phyloP scores from a whole-genome alignment of 92 coral and sea anemone species.

The Paragorgia papillata region DNA sequence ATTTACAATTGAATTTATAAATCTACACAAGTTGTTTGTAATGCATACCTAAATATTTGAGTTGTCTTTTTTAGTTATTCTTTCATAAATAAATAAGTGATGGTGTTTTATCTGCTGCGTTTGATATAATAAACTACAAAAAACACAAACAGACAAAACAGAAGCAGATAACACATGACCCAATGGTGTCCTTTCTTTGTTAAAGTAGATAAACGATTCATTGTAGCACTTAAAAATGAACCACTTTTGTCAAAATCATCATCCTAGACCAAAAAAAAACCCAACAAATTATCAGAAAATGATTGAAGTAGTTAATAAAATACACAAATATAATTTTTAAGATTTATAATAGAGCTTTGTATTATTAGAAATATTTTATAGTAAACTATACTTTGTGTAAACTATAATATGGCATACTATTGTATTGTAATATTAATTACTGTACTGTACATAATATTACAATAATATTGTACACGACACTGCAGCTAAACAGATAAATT shows the following conservation, averaged over 20 bases:
- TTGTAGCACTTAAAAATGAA: constrained; percentile 80
- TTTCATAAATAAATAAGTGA: not conserved
- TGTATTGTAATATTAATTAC: no score
- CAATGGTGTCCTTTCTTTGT: constrained; percentile 97
- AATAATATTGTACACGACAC: no score
- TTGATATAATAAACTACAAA: constrained; percentile 83
- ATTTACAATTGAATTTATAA: no score
- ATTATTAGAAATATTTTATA: no score
- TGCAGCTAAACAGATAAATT: not conserved
- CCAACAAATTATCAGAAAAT: not conserved
- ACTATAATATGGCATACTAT: no score
- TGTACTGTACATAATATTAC: no score
- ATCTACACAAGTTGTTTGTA: no score
- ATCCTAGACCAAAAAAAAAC: constrained; percentile 62
- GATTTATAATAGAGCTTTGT: no score
- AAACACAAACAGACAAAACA: constrained; percentile 91
- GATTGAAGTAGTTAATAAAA: not conserved
- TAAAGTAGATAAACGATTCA: constrained; percentile 82
- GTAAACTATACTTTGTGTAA: no score
- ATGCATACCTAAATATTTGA: not conserved
- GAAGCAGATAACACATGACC: constrained; percentile 83
- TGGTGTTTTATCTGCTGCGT: constrained; percentile 6
- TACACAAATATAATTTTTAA: no score
- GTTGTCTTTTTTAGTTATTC: not conserved
- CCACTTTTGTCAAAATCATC: constrained; percentile 94